Evolutionary conservation across 2,888 invertebrate genomes (phyloP), one percentile per base, ranked within the genome.

Genomic region (Tricholauxania praeusta): DNA sequence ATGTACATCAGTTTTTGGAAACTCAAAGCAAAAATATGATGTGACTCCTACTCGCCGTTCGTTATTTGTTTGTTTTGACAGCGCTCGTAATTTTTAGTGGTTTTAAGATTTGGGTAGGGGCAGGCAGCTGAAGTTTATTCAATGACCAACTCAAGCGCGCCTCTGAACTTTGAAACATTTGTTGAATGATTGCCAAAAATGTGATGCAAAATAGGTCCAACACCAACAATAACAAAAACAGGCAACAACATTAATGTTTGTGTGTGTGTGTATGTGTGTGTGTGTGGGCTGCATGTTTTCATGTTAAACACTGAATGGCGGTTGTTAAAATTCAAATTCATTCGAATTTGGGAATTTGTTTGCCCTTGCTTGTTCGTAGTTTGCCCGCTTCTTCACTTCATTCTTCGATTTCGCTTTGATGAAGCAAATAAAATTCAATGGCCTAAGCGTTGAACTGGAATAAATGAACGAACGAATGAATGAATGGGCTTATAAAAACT

Each of bases 131-230:
- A n/a, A 32, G 28, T 60, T 60, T 28, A 59, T 68, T 68, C 59
- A 49, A 49, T 59, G 68, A 57, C 53, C 68, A 19, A 64, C 51
- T 15, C 49, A 51, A 64, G 51, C 19, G 52, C 63, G 51, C 64
- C 51, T 49, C 64, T 19, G 39, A 39, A 39, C 39, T 39, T 39
- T 39, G 8, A 39, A 64, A 64, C 15, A 14, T 51, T 59, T 48
- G 68, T 68, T 68, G 68, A 68, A 68, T 68, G 68, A 68, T 68
- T 68, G 68, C 68, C 68, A 68, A 68, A 68, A 68, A 68, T n/a
- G 39, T 39, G 39, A 68, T 59, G 57, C 68, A 32, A 68, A 47
- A 47, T 49, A 39, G 49, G 48, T 51, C 14, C 64, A 64, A 12
- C 48, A 57, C 22, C 55, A 19, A 64, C 19, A 57, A 17, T 48